These are phyloP conservation scores for Amaurobius ferox DNA, from an alignment of 2,888 invertebrate genomes.

Conservation along the genomic window DNA sequence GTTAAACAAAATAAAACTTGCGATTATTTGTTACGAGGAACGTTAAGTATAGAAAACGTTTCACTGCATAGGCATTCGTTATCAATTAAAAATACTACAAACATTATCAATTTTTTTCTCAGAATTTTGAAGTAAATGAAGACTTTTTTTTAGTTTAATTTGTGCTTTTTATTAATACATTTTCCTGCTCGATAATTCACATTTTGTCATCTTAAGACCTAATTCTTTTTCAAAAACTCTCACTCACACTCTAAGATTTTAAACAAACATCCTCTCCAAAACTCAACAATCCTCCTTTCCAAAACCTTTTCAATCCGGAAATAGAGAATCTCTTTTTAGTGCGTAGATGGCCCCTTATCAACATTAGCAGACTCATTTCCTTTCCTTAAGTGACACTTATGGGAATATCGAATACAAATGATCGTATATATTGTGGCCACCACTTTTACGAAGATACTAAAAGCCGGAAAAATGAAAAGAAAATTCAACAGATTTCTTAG, in stretches of 20 bases:
- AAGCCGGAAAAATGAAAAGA: constrained; percentile 59
- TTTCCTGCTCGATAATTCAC: no score
- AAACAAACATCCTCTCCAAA: neutral
- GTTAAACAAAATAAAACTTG: no score
- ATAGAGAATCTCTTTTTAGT: neutral
- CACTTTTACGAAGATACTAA: constrained; percentile 66
- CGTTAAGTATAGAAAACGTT: no score
- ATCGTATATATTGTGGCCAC: constrained; percentile 66
- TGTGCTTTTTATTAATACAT: no score
- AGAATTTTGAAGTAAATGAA: no score
- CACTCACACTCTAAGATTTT: constrained; percentile 2
- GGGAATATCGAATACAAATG: constrained; percentile 67
- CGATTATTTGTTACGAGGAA: no score
- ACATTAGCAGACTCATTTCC: constrained; percentile 65
- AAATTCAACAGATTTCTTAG: constrained; percentile 47
- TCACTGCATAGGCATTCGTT: no score
- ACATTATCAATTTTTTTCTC: no score
- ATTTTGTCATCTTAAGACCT: no score
- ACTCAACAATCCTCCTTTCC: neutral
- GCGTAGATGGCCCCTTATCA: constrained; percentile 35
- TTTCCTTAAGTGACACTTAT: constrained; percentile 69
- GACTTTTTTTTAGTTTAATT: no score
- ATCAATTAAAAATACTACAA: no score
- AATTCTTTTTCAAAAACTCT: no score
- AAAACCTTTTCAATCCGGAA: neutral